Conservation (phyloP, 2,113 vertebrate species). For the Eulemur rufifrons region DNA sequence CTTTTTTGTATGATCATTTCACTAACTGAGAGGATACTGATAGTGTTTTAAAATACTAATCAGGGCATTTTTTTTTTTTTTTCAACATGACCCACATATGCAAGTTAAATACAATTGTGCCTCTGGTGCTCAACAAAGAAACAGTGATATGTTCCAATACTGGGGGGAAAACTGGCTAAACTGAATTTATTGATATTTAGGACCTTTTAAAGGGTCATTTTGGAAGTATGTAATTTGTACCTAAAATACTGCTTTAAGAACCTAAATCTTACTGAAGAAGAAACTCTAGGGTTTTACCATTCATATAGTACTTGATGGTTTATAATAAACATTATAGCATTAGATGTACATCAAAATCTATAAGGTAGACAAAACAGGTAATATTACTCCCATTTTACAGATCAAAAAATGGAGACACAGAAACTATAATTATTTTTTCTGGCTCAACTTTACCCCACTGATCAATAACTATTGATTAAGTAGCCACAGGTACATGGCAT, state of each 20-base stretch:
- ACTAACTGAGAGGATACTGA: not conserved
- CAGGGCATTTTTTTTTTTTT: not conserved
- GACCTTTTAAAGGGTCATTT: not conserved
- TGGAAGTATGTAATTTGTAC: conserved; percentile 6
- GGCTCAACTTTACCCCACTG: not conserved
- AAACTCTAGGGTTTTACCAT: not conserved
- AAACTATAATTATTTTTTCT: conserved; percentile 2
- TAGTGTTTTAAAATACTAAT: not conserved
- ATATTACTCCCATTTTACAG: not conserved
- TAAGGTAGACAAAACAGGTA: not conserved
- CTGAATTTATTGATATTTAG: conserved; percentile 10
- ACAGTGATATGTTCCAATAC: not conserved
- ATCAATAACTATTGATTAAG: not conserved
- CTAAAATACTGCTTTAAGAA: conserved; percentile 14
- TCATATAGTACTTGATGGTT: not conserved
- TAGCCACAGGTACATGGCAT: not conserved
- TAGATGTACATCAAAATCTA: not conserved
- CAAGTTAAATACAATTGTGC: conserved; percentile 32
- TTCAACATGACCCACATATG: not conserved
- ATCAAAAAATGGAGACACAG: not conserved
- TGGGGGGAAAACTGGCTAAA: not conserved
- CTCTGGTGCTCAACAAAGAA: not conserved
- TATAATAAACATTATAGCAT: not conserved
- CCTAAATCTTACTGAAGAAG: not conserved
- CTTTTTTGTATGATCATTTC: conserved; percentile 16